Conservation (phyloP, 2,888 invertebrate species). For the Argynnis bischoffii region DNA sequence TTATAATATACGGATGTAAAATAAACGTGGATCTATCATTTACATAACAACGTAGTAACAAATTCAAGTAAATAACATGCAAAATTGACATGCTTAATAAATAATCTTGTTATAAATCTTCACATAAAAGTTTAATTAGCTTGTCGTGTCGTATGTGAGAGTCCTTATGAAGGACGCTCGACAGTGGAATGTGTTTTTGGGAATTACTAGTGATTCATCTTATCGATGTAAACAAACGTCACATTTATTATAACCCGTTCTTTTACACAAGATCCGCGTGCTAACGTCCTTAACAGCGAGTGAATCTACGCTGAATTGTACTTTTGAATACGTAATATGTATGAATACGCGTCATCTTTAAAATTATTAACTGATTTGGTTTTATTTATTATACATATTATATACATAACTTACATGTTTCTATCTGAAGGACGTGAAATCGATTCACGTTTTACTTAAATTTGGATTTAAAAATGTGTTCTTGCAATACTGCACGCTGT, state of each 20-base stretch:
- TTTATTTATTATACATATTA: neutral
- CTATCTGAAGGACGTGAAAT: too few species aligned
- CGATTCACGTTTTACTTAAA: too few species aligned
- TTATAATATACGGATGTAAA: too few species aligned
- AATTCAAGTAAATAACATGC: too few species aligned
- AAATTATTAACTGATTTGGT: slow-evolving; percentile 6
- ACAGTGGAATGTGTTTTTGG: slow-evolving; percentile 58
- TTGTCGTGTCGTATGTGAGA: slow-evolving; percentile 44
- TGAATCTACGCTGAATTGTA: neutral
- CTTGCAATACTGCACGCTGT: too few species aligned
- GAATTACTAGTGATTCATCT: slow-evolving; percentile 72
- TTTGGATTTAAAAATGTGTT: too few species aligned
- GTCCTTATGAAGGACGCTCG: slow-evolving; percentile 57
- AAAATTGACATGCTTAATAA: too few species aligned
- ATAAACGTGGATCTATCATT: too few species aligned
- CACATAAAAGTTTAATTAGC: neutral
- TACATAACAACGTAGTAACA: too few species aligned
- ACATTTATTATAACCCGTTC: slow-evolving; percentile 55
- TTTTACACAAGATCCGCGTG: slow-evolving; percentile 62
- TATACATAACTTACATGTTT: too few species aligned
- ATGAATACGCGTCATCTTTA: neutral
- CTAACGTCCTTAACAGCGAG: slow-evolving; percentile 23
- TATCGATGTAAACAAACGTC: slow-evolving; percentile 65
- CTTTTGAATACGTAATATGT: slow-evolving; percentile 8
- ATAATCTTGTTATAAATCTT: too few species aligned